Base-by-base conservation (phyloP, 1,140 invertebrate genomes). In the Pygmarrhopalites habei region DNA sequence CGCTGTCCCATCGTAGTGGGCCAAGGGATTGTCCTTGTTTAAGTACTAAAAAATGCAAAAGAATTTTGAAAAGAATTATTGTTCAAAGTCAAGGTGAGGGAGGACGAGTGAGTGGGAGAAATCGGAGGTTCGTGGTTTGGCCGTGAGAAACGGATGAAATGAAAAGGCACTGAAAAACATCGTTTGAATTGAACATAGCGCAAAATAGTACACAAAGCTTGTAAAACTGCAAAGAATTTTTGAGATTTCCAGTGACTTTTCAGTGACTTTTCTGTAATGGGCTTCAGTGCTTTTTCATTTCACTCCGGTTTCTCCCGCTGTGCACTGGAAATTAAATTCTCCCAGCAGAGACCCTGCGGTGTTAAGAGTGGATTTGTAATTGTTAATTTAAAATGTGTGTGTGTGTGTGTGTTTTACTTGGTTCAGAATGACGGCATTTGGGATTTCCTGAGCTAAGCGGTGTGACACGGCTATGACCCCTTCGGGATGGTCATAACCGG, bases 361-460 rank as follows among this genome's bases (percentile, higher is more conserved):
- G n/a, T n/a, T n/a, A n/a, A n/a, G n/a, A n/a, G n/a, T n/a, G n/a
- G n/a, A n/a, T n/a, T n/a, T n/a, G n/a, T n/a, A n/a, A n/a, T n/a
- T n/a, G n/a, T n/a, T n/a, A n/a, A 23, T n/a, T n/a, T n/a, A n/a
- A n/a, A n/a, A n/a, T n/a, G n/a, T n/a, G n/a, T n/a, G n/a, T n/a
- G n/a, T n/a, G n/a, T 17, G 53, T 14, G 30, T 51, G 2, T 19
- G 25, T 25, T 14, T 49, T 80, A 92, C 90, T 81, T 98, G 96
- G 82, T 99, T 90, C 25, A 99, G 77, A 67, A 99, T 87, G 62
- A 98, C 84, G 1, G 93, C 88, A 76, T 96, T 87, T 2, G 93
- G 91, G 69, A 95, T 97, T 76, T 92, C 81, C 60, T 83, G 83
- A 49, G 84, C 79, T n/a, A 99, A 77, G 70, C 86, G 81, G 64